These are phyloP conservation scores for Pollenia griseotomentosa DNA, from an alignment of 2,888 invertebrate species.

Conservation along the genomic window DNA sequence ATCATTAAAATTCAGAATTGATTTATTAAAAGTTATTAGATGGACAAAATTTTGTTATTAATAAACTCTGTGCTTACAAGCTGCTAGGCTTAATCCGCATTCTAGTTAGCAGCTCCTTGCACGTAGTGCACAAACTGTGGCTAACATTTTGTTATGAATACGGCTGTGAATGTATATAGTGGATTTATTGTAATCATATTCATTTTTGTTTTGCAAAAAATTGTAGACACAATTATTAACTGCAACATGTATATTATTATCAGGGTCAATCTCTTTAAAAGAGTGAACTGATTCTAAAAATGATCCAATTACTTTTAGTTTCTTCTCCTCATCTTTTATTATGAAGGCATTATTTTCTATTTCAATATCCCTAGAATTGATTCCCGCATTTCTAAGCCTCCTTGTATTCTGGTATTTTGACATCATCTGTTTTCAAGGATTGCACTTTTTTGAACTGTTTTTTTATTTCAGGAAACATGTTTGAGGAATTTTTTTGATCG, in stretches of 20 bases:
- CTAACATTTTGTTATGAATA: no score
- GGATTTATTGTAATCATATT: slow-evolving; percentile 27
- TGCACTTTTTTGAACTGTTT: not conserved
- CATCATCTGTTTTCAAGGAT: not conserved
- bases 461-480: not conserved
- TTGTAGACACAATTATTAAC: not conserved
- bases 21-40: no score
- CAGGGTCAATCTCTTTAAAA: slow-evolving; percentile 4
- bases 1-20: no score
- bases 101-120: no score
- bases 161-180: no score
- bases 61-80: accelerated
- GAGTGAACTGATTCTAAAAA: slow-evolving; percentile 16
- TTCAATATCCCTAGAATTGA: no score
- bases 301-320: slow-evolving; percentile 12
- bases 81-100: accelerated
- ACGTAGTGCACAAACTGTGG: no score
- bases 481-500: not conserved
- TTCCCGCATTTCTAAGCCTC: not conserved
- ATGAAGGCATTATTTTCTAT: not conserved
- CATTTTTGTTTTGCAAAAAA: slow-evolving; percentile 8
- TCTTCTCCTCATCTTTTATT: slow-evolving; percentile 10
- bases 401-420: not conserved
- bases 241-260: slow-evolving; percentile 10
- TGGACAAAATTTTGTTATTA: no score